Evolutionary conservation across 1,140 invertebrate species (phyloP).

Genomic region (Drosophila ogumai): DNA sequence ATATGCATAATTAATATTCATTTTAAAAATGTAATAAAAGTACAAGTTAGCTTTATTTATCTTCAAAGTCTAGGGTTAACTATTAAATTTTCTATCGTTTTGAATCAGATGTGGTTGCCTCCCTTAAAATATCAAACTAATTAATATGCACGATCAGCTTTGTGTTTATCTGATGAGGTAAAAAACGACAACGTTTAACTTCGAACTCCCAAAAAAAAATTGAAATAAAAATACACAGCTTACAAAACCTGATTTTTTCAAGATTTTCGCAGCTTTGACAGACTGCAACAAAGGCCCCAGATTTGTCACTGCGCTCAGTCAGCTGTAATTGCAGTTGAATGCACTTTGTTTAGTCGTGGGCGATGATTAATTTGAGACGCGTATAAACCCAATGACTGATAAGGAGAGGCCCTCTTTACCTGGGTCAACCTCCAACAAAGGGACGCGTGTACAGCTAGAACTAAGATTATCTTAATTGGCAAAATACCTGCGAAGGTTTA

Average conservation of each 20-base stretch:
- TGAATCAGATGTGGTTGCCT: neutral
- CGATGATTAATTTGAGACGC: constrained; percentile 12
- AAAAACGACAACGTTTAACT: constrained; percentile 15
- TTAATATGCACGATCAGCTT: constrained; percentile 21
- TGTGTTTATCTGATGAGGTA: constrained; percentile 21
- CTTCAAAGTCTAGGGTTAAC: neutral
- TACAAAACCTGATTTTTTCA: constrained; percentile 20
- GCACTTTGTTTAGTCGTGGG: constrained; percentile 50
- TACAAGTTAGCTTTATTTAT: neutral
- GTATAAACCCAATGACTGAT: constrained; percentile 30
- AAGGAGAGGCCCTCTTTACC: neutral
- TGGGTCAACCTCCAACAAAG: constrained; percentile 9
- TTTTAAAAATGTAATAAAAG: neutral
- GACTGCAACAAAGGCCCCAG: constrained; percentile 20
- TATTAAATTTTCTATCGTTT: neutral
- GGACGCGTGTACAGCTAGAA: neutral
- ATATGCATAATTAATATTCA: neutral
- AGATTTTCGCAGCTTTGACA: constrained; percentile 1
- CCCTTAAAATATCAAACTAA: neutral
- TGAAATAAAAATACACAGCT: neutral
- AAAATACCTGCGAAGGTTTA: neutral
- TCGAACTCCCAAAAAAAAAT: neutral
- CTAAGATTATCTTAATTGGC: constrained; percentile 1
- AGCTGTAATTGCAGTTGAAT: constrained; percentile 45
- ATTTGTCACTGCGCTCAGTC: constrained; percentile 19